These are phyloP conservation scores for Dermolepida albohirtum DNA, from an alignment of 2,888 invertebrate species.

Conservation along the genomic window DNA sequence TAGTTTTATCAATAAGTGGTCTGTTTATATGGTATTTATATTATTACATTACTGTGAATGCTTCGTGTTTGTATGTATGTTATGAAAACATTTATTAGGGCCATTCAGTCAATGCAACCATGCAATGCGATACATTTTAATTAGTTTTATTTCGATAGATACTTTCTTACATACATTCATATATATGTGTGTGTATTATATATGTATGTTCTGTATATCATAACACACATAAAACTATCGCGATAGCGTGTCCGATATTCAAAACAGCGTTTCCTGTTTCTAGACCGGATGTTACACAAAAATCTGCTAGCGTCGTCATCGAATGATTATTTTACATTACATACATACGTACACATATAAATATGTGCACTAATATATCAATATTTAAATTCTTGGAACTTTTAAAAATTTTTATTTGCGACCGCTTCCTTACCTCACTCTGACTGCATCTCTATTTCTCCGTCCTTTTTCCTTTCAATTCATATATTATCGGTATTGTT, in stretches of 20 bases:
- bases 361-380: conserved; percentile 15
- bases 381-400: conserved; percentile 33
- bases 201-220: neutral
- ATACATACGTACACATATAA: neutral
- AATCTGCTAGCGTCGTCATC: conserved; percentile 32
- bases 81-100: conserved; percentile 18
- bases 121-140: no score
- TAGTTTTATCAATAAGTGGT: no score
- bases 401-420: conserved; percentile 25
- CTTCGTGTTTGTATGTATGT: neutral
- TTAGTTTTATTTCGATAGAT: no score
- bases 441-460: neutral
- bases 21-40: no score
- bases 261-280: conserved; percentile 38
- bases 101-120: conserved; percentile 7
- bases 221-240: conserved; percentile 11
- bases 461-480: neutral
- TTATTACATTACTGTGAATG: no score
- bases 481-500: neutral
- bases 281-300: conserved; percentile 36
- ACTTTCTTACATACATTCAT: conserved; percentile 1
- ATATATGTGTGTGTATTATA: neutral
- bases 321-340: conserved; percentile 18
- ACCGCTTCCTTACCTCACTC: conserved; percentile 29
- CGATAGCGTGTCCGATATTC: conserved; percentile 30